Evolutionary conservation across 2,113 vertebrate genomes (phyloP).

Genomic region (Mesocricetus auratus): DNA sequence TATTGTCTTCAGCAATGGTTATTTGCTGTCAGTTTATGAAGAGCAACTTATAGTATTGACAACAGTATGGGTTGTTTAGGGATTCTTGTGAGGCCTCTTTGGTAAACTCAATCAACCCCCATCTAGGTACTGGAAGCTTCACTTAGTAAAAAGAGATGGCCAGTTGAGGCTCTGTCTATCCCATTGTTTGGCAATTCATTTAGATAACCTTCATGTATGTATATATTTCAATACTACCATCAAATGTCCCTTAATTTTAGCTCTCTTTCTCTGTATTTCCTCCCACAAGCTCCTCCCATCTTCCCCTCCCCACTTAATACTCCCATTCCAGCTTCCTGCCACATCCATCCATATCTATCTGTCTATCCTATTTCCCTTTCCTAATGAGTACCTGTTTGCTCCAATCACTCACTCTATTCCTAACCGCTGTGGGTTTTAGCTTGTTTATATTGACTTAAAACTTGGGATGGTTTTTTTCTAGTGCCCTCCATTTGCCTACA

Average conservation of each 20-base stretch:
- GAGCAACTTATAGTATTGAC: not conserved
- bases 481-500: not conserved
- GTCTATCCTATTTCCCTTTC: not conserved
- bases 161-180: not conserved
- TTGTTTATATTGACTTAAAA: not conserved
- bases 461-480: not conserved
- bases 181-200: not conserved
- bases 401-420: not conserved
- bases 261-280: not conserved
- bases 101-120: not conserved
- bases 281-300: not conserved
- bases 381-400: not conserved
- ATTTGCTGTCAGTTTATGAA: not conserved
- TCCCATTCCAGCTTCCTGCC: too few species aligned
- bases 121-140: not conserved
- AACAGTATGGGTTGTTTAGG: not conserved
- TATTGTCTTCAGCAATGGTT: not conserved
- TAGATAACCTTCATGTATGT: not conserved
- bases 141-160: not conserved
- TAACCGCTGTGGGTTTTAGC: not conserved
- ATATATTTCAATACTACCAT: not conserved
- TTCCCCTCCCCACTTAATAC: not conserved
- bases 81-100: not conserved
- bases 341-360: not conserved
- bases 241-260: not conserved